These are phyloP conservation scores for Aplysina aerophoba DNA, from an alignment of 37 sponge, comb jelly and placozoan species.

Conservation along the genomic window DNA sequence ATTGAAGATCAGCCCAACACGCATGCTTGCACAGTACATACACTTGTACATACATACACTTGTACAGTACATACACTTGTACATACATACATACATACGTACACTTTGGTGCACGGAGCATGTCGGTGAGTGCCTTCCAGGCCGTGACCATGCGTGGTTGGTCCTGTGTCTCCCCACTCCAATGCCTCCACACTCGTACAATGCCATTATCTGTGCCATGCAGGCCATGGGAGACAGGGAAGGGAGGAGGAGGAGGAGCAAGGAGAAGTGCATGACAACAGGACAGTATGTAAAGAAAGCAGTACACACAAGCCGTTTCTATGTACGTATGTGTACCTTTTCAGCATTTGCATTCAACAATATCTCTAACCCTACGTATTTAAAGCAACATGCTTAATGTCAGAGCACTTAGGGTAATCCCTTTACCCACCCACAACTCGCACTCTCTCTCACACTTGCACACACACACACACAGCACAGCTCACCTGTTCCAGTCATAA, in stretches of 20 bases:
- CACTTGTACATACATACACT: too few species aligned
- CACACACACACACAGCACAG: too few species aligned
- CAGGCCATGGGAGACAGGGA: neutral
- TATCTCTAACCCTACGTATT: too few species aligned
- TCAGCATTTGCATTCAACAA: too few species aligned
- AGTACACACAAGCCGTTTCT: too few species aligned
- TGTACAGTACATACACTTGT: too few species aligned
- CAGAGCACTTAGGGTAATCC: neutral
- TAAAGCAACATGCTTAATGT: too few species aligned
- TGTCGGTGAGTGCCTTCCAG: constrained; percentile 84
- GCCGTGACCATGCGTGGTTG: constrained; percentile 68
- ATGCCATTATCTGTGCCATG: constrained; percentile 89
- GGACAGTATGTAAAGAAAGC: too few species aligned
- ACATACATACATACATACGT: too few species aligned
- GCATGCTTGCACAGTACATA: neutral
- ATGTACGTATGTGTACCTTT: too few species aligned
- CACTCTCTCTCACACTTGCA: too few species aligned
- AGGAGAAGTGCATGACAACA: too few species aligned
- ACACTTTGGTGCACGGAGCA: constrained; percentile 67
- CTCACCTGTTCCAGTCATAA: constrained; percentile 83
- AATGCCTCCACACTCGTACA: constrained; percentile 83
- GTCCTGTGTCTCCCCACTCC: constrained; percentile 1
- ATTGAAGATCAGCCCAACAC: neutral
- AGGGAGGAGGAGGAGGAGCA: neutral
- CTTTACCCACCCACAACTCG: neutral